Base-by-base conservation (phyloP, 1,140 invertebrate species). In the Drosophila tani region DNA sequence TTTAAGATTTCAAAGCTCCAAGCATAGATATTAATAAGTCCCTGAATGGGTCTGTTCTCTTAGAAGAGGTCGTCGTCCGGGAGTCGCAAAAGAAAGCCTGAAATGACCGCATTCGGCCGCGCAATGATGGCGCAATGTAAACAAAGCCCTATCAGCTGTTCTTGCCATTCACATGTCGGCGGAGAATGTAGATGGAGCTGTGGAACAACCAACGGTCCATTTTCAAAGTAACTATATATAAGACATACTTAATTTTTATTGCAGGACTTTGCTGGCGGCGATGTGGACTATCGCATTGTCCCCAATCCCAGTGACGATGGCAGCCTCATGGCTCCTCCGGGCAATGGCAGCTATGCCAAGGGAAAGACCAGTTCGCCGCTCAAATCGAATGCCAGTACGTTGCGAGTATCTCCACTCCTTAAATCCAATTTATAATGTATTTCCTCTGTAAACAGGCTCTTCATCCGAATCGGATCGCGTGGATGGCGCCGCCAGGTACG, bases 301-400 rank as follows among this genome's bases (percentile, higher is more conserved):
- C 65, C 67, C 4, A 46, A 19, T 12, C 35, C 49, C 5, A 75
- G 68, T 40, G 79, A 75, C 27, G 64, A 78, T 9, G 65, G 86
- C n/a, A 67, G 79, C 12, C 69, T 81, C 15, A 91, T 91, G 86
- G 86, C 86, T 12, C 85, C 86, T 3, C 85, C 85, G 6, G 70
- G 75, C 3, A 76, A 68, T 49, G 76, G 12, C 24, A 78, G 12
- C 62, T 88, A 74, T 56, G 56, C 41, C 24, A 78, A 49, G n/a
- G 79, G 66, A 24, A 82, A 85, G 41, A 75, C 79, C 51, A 90
- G 43, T 17, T 88, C 84, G 27, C 82, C 94, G 91, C 74, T 92
- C 85, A 93, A 93, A 93, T 79, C 86, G 77, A 83, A 93, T 94
- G 84, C 93, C 85, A 58, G 91, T 92, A 79, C 74, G 87, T 59